phyloP scores from a whole-genome alignment of 64 coral and sea anemone genomes.

The Stichodactyla helianthus region DNA sequence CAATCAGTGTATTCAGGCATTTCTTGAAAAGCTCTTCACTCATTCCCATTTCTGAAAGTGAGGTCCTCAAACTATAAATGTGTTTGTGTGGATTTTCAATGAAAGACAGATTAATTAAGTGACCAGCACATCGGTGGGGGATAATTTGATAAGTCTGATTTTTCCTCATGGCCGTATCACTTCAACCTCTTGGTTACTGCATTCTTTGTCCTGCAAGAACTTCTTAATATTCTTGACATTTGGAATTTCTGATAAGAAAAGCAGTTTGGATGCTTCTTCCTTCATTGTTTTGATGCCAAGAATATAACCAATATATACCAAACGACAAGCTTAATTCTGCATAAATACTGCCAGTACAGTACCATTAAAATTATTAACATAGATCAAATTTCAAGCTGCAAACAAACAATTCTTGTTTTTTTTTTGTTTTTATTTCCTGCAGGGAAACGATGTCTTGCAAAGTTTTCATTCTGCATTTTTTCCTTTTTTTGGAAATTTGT shows the following conservation, averaged over 20 bases:
- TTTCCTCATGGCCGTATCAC: neutral
- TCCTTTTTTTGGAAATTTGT: no score
- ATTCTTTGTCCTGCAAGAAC: neutral
- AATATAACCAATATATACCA: no score
- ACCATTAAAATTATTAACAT: no score
- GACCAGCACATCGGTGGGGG: neutral
- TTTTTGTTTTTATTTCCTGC: no score
- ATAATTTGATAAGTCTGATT: neutral
- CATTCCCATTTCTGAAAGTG: neutral
- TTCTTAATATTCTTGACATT: neutral
- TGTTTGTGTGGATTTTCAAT: neutral
- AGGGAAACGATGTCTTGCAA: no score
- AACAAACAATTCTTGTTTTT: no score
- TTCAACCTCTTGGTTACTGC: neutral
- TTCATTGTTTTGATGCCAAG: neutral
- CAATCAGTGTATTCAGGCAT: neutral
- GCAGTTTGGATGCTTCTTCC: neutral
- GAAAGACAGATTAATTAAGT: neutral
- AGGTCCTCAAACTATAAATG: neutral
- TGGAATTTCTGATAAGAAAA: neutral
- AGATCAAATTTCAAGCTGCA: no score
- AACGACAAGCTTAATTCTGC: no score
- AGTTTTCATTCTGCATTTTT: no score
- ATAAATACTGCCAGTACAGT: no score
- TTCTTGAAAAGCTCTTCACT: neutral